These are phyloP conservation scores for Eurytoma californica DNA, from an alignment of 2,888 invertebrate genomes.

Conservation along the genomic window DNA sequence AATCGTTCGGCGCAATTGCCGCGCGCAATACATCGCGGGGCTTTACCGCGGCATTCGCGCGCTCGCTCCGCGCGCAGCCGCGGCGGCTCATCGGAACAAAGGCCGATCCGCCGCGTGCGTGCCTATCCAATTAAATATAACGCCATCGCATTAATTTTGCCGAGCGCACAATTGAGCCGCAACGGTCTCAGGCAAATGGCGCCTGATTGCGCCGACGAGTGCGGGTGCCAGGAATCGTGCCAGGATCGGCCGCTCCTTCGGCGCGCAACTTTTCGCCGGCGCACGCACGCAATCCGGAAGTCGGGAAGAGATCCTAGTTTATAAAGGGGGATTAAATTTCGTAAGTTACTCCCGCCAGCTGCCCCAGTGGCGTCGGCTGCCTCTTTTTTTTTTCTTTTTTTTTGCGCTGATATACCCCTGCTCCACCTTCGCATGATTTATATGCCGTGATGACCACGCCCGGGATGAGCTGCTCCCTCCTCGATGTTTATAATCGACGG, in stretches of 20 bases:
- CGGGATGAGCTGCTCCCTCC: constrained; percentile 43
- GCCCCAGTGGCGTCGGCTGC: neutral
- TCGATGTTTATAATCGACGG: constrained; percentile 64
- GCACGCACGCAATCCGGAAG: neutral
- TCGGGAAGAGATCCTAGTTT: neutral
- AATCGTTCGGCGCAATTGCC: neutral
- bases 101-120: constrained; percentile 1
- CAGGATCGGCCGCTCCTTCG: constrained; percentile 1
- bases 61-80: neutral
- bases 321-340: constrained; percentile 14
- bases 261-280: neutral
- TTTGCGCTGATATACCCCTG: neutral
- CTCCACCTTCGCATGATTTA: constrained; percentile 60
- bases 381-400: neutral
- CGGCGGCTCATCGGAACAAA: constrained; percentile 16
- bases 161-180: too few relatives aligned
- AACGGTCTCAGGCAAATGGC: neutral
- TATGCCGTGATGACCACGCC: constrained; percentile 61
- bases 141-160: too few relatives aligned
- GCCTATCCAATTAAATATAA: constrained; percentile 7
- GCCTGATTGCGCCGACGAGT: too few relatives aligned
- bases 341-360: neutral
- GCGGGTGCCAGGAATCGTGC: constrained; percentile 59
- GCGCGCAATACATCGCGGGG: neutral
- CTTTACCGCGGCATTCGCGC: neutral